Evolutionary conservation across 1,140 invertebrate species (phyloP), one percentile per base, ranked within the genome.

Genomic region (Cotesia typhae): DNA sequence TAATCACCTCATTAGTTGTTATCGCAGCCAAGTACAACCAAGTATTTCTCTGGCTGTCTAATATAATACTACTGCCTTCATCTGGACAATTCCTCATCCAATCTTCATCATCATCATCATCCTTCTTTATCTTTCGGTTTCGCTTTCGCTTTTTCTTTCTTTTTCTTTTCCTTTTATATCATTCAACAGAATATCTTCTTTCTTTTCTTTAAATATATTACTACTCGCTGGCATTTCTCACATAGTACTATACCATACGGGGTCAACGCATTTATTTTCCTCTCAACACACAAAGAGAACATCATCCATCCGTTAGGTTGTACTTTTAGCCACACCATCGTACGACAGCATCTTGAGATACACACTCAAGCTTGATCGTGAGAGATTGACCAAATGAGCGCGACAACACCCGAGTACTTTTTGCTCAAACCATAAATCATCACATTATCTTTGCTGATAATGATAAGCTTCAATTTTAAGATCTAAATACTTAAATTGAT

Each of bases 1-100:
- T 77, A 80, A 80, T 80, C 78, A 74, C 73, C 73, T 75, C 71
- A 73, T 79, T 79, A 77, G 71, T 64, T 57, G 65, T 67, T 73
- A 72, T 74, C 72, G 70, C 70, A 55, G 28, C 5, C 63, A 53
- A 67, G 63, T 55, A 52, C 70, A 55, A 5, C 41, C 63, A 53
- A 67, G 63, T 55, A 52, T 53, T 72, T 66, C 52, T 57, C 64
- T 47, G 57, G 12, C 59, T 70, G 4, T 36, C 9, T 28, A 17
- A 7, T 12, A 57, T 17, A 53, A 68, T 63, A 41, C 35, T 20
- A 51, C 71, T 38, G 12, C 38, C 71, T 72, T 36, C 17, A 20
- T 12, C 5, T 41, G 60, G n/a, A 47, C 51, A 55, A 63, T 36
- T 61, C 28, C 47, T 55, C 14, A 37, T 38, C 60, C 60, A 38